Percentiles rank a stretch among this genome's conserved stretches.
Conservation (phyloP, 2,797 vertebrate genomes). For the Parauchenoglanis ngamensis region DNA sequence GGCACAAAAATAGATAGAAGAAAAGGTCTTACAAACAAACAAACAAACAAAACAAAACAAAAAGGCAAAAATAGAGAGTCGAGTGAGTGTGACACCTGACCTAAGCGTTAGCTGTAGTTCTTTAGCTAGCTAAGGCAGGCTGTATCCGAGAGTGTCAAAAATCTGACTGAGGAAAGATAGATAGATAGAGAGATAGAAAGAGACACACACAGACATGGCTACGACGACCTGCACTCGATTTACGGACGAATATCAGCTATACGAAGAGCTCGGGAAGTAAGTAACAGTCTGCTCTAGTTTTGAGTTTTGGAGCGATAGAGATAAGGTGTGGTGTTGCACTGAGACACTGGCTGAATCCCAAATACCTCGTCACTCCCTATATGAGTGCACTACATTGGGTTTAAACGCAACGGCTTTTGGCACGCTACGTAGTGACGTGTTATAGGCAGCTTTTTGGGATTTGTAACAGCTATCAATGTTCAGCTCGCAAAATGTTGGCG, state of each 20-base stretch:
- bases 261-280: constrained; percentile 98
- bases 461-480: not conserved
- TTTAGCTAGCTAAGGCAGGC: constrained; percentile 20
- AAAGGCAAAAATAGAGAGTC: not conserved
- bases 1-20: not conserved
- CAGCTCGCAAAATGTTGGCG: not conserved
- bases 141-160: constrained; percentile 21
- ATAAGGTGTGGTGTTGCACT: constrained; percentile 35
- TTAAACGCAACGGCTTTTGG: not conserved
- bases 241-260: constrained; percentile 97
- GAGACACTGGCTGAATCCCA: constrained; percentile 26
- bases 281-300: constrained; percentile 50
- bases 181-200: constrained; percentile 14
- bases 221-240: constrained; percentile 96
- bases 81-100: constrained; percentile 15
- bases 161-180: constrained; percentile 22
- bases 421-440: not conserved
- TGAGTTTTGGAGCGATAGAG: not conserved
- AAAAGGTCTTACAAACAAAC: not conserved
- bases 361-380: constrained; percentile 1
- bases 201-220: constrained; percentile 81
- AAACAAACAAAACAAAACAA: not conserved
- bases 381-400: not conserved
- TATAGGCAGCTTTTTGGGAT: not conserved
- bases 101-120: constrained; percentile 26